Evolutionary conservation across 1,140 invertebrate species (phyloP).

Genomic region (Drosophila ananassae): DNA sequence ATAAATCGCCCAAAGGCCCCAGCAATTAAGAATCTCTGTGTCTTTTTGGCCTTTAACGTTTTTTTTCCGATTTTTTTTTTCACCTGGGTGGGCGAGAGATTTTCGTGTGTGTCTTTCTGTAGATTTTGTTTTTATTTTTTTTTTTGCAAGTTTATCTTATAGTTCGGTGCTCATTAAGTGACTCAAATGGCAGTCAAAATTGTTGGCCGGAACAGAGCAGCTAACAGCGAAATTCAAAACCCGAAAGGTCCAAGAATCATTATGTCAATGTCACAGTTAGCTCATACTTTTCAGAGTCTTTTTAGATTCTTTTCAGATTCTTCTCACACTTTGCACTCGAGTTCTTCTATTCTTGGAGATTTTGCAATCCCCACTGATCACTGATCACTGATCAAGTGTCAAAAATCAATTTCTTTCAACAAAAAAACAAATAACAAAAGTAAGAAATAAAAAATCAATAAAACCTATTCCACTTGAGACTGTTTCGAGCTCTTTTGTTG

Average conservation of each 20-base stretch:
- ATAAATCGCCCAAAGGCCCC: slow-evolving; percentile 53
- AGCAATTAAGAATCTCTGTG: slow-evolving; percentile 71
- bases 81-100: slow-evolving; percentile 62
- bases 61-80: not conserved
- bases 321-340: slow-evolving; percentile 51
- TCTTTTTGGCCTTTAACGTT: slow-evolving; percentile 42
- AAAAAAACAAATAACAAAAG: too few species aligned
- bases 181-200: slow-evolving; percentile 49
- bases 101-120: slow-evolving; percentile 5
- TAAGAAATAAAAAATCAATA: too few species aligned
- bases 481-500: slow-evolving; percentile 4
- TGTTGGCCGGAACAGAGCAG: slow-evolving; percentile 26
- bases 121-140: slow-evolving; percentile 3
- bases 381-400: slow-evolving; percentile 46
- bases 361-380: slow-evolving; percentile 52
- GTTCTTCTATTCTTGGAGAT: slow-evolving; percentile 62
- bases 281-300: slow-evolving; percentile 46
- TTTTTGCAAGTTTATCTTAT: not conserved
- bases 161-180: slow-evolving; percentile 64
- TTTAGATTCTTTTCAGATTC: slow-evolving; percentile 6
- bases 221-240: slow-evolving; percentile 14
- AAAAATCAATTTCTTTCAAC: slow-evolving; percentile 11
- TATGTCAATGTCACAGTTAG: slow-evolving; percentile 77
- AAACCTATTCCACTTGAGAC: slow-evolving; percentile 3
- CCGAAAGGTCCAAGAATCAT: slow-evolving; percentile 60